phyloP scores from a whole-genome alignment of 1,140 invertebrate species.

The Heliothis subflexa region DNA sequence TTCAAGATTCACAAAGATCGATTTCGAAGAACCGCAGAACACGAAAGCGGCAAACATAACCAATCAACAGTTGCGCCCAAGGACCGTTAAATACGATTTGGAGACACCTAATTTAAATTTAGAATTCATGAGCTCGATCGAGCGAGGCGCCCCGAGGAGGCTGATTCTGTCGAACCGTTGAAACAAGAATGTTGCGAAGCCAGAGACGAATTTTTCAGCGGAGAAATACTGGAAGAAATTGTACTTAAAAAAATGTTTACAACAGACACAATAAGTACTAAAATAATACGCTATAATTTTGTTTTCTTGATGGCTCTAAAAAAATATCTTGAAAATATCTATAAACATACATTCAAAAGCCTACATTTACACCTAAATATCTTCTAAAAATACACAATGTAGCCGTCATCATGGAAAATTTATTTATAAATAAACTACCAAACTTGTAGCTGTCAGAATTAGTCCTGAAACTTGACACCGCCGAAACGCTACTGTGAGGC shows the following conservation, averaged over 20 bases:
- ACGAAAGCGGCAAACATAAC: conserved; percentile 47
- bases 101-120: conserved; percentile 68
- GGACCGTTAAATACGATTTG: conserved; percentile 63
- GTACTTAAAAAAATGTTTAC: neutral
- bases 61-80: conserved; percentile 55
- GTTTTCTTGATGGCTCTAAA: neutral
- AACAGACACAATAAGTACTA: neutral
- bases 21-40: conserved; percentile 33
- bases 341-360: neutral
- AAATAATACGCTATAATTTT: neutral
- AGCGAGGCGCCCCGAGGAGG: conserved; percentile 40
- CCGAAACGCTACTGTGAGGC: conserved; percentile 74
- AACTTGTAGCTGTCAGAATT: conserved; percentile 46
- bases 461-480: conserved; percentile 64
- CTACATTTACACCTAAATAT: neutral
- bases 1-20: neutral
- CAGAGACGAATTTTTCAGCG: neutral
- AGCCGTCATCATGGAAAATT: conserved; percentile 4
- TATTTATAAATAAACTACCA: conserved; percentile 33
- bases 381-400: conserved; percentile 2
- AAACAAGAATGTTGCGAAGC: conserved; percentile 41
- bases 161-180: conserved; percentile 41
- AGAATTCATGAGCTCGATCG: conserved; percentile 62
- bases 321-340: neutral
- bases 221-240: too few species aligned